phyloP scores from a whole-genome alignment of 2,888 invertebrate species.

The Amphipoea oculea region DNA sequence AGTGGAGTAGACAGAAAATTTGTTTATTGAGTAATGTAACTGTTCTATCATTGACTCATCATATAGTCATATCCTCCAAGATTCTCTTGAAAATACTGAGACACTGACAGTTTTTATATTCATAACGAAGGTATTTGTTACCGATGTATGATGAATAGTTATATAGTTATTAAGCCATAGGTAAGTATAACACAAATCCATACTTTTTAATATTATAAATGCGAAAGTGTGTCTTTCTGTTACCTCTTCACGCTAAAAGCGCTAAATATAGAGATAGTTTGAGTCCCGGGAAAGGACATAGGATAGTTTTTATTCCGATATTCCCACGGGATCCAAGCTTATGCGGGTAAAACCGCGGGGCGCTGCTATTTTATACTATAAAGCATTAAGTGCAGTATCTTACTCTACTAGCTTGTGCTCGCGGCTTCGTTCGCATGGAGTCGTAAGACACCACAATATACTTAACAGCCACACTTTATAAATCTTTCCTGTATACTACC shows the following conservation, averaged over 20 bases:
- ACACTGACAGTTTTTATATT: background rate
- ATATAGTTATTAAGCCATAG: background rate
- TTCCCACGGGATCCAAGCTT: too few relatives aligned
- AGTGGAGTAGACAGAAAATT: background rate
- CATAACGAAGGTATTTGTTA: slow-evolving; percentile 9
- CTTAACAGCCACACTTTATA: too few relatives aligned
- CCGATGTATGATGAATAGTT: background rate
- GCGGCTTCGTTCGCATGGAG: too few relatives aligned
- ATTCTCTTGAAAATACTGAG: slow-evolving; percentile 1
- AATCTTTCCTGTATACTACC: too few relatives aligned
- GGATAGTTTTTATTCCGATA: too few relatives aligned
- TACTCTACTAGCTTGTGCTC: background rate
- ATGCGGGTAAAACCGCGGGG: too few relatives aligned
- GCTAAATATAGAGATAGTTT: too few relatives aligned
- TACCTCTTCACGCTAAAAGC: too few relatives aligned
- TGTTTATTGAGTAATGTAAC: background rate
- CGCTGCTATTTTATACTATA: background rate
- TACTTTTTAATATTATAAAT: too few relatives aligned
- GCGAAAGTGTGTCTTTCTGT: too few relatives aligned
- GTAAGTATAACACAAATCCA: background rate
- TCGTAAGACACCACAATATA: too few relatives aligned
- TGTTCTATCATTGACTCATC: background rate
- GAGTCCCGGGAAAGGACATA: too few relatives aligned
- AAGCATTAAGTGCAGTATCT: background rate
- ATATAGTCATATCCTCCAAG: slow-evolving; percentile 5